Percentiles rank a stretch among this genome's conserved stretches.
Conservation (phyloP, 2,888 invertebrate species). For the Therioaphis trifolii region DNA sequence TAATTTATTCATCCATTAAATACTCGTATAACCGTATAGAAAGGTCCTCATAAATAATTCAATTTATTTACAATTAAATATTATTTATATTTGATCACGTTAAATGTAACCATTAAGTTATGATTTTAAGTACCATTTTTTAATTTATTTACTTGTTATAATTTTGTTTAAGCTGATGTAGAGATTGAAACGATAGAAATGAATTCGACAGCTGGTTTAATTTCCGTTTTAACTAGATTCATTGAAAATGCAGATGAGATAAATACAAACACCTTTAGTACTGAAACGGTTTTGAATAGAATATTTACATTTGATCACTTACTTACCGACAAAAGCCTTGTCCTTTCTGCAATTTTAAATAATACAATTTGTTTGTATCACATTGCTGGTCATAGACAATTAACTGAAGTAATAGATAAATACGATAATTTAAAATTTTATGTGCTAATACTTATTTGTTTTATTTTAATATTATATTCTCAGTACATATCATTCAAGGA, state of each 20-base stretch:
- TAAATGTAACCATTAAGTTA: no score
- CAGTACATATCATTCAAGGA: constrained; percentile 48
- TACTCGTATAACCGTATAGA: no score
- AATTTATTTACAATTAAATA: no score
- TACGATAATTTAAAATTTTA: neutral
- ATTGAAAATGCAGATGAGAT: constrained; percentile 4
- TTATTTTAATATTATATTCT: neutral
- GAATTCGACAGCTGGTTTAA: constrained; percentile 2
- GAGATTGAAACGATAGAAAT: constrained; percentile 8
- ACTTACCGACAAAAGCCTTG: constrained; percentile 9
- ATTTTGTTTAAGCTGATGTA: neutral
- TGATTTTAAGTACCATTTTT: neutral
- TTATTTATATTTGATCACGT: no score
- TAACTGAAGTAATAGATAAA: constrained; percentile 35
- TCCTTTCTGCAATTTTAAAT: constrained; percentile 34
- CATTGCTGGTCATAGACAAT: constrained; percentile 29
- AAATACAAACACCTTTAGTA: neutral
- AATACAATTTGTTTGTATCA: constrained; percentile 50
- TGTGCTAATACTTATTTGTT: neutral
- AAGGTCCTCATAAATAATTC: no score
- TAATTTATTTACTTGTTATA: neutral
- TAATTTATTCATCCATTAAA: no score
- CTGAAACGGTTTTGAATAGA: neutral
- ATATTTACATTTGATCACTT: constrained; percentile 19
- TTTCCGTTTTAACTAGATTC: constrained; percentile 20